phyloP scores from a whole-genome alignment of 2,888 invertebrate species.

The Apodemia zela region DNA sequence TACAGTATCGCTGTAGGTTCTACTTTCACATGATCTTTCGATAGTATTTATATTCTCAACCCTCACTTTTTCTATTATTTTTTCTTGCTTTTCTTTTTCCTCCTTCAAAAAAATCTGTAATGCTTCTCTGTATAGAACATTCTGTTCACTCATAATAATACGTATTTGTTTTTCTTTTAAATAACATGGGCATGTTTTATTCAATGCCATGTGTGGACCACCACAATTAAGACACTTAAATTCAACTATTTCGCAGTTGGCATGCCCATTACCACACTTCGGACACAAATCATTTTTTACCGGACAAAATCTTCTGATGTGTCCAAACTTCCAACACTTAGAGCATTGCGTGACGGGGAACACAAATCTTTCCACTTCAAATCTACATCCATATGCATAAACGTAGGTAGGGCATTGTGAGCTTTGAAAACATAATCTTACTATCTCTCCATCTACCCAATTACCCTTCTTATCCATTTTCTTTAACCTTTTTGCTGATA shows the following conservation, averaged over 20 bases:
- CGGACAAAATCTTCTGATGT: slow-evolving; percentile 18
- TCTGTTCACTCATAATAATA: background rate
- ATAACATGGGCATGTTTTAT: slow-evolving; percentile 23
- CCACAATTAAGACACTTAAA: slow-evolving; percentile 28
- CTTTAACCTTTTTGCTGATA: background rate
- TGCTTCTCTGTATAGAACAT: background rate
- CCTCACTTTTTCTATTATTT: background rate
- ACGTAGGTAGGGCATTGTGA: slow-evolving; percentile 16
- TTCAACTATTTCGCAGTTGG: slow-evolving; percentile 18
- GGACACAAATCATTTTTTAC: slow-evolving; percentile 23
- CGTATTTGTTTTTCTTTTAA: slow-evolving; percentile 14
- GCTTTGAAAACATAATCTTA: slow-evolving; percentile 18
- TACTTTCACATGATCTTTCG: background rate
- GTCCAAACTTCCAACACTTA: slow-evolving; percentile 22
- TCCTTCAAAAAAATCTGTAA: background rate
- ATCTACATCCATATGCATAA: slow-evolving; percentile 21
- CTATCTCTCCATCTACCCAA: slow-evolving; percentile 22
- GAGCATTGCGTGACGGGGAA: slow-evolving; percentile 23
- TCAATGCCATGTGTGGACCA: slow-evolving; percentile 26
- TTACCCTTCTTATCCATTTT: slow-evolving; percentile 2
- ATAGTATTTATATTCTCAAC: background rate
- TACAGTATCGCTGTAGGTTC: background rate
- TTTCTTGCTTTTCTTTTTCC: background rate
- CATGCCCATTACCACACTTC: slow-evolving; percentile 24
- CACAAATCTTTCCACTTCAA: slow-evolving; percentile 23